Conservation (phyloP, 1,140 invertebrate species). For the Pogonomyrmex californicus region DNA sequence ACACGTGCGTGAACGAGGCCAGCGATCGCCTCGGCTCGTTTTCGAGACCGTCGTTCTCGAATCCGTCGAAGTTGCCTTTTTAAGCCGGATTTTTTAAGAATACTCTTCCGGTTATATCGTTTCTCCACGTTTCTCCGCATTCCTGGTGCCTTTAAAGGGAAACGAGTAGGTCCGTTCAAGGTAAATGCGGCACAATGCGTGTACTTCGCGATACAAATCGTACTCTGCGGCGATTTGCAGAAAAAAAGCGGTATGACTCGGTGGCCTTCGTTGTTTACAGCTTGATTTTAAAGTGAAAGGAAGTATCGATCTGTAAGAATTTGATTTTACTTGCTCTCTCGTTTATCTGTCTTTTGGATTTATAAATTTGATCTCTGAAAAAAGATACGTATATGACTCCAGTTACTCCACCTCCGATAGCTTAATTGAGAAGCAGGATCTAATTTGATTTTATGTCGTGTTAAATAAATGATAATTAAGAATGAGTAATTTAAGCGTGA, state of each 20-base stretch:
- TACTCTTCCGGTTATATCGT: too few relatives aligned
- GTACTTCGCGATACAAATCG: not conserved
- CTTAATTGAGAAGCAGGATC: not conserved
- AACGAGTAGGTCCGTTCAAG: not conserved
- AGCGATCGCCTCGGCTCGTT: not conserved
- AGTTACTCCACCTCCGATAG: not conserved
- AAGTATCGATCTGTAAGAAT: not conserved
- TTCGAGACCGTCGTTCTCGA: not conserved
- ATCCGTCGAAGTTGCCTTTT: too few relatives aligned
- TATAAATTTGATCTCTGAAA: not conserved
- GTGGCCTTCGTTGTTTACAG: not conserved
- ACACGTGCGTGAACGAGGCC: conserved; percentile 24
- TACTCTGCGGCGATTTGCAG: not conserved
- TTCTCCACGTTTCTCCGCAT: not conserved
- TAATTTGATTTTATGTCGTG: conserved; percentile 1
- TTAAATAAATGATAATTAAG: conserved; percentile 5
- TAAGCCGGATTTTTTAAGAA: not conserved
- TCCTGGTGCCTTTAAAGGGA: not conserved
- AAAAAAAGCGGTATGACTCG: not conserved
- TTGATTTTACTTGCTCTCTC: not conserved
- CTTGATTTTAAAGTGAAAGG: not conserved
- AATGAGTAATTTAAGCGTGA: not conserved
- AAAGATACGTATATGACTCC: not conserved
- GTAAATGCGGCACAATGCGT: not conserved
- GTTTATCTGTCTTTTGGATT: not conserved